Evolutionary conservation across 2,797 vertebrate genomes (phyloP).

Genomic region (Agapornis canus): DNA sequence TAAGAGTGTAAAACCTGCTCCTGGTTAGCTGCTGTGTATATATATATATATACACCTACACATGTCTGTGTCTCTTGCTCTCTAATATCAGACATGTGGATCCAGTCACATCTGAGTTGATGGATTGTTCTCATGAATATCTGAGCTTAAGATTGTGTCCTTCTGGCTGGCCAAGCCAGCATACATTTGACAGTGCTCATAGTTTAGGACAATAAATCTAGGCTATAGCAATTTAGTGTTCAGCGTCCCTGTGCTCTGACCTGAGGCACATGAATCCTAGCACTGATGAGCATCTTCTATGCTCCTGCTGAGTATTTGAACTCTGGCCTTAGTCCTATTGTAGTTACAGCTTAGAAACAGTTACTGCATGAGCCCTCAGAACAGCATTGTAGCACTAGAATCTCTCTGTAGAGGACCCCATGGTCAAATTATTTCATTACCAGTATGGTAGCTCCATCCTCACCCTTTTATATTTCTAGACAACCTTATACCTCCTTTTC

Average conservation of each 20-base stretch:
- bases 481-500: not conserved
- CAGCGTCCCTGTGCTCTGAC: not conserved
- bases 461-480: slow-evolving; percentile 13
- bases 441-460: not conserved
- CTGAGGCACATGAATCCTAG: not conserved
- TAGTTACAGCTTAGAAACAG: slow-evolving; percentile 48
- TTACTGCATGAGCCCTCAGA: not conserved
- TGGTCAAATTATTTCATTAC: slow-evolving; percentile 50
- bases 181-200: accelerated
- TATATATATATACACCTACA: not conserved
- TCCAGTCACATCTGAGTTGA: not conserved
- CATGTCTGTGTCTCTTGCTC: not conserved
- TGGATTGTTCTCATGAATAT: not conserved
- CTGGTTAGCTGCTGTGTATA: not conserved
- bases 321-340: slow-evolving; percentile 17
- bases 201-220: not conserved
- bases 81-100: not conserved
- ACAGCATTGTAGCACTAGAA: not conserved
- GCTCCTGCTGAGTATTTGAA: not conserved
- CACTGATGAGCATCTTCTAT: not conserved
- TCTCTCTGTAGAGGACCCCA: not conserved
- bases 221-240: not conserved
- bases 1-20: not conserved
- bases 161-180: not conserved
- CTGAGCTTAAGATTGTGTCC: not conserved